phyloP scores from a whole-genome alignment of 2,888 invertebrate species.

The Scaptomyza reducta region DNA sequence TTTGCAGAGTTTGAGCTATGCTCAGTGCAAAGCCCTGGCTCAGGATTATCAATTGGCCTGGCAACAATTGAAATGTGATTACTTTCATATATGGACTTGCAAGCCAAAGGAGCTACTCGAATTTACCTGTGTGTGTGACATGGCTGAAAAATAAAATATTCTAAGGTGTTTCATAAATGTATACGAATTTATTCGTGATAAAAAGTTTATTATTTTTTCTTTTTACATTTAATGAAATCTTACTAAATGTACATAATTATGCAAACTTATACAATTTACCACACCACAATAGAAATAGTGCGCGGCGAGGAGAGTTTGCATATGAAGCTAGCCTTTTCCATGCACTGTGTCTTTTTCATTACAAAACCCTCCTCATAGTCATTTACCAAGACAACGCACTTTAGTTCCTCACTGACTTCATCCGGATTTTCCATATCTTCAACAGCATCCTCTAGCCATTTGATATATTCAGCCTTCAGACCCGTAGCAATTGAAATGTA shows the following conservation, averaged over 20 bases:
- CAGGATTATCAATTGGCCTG: slow-evolving; percentile 83
- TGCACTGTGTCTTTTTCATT: slow-evolving; percentile 26
- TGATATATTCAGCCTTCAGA: background rate
- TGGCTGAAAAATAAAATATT: background rate
- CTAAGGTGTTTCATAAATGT: no score
- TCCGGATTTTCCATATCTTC: background rate
- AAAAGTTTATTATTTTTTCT: background rate
- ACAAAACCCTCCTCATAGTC: slow-evolving; percentile 23
- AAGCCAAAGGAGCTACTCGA: slow-evolving; percentile 84
- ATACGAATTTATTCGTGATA: background rate
- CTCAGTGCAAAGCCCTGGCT: slow-evolving; percentile 66
- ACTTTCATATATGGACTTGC: slow-evolving; percentile 86
- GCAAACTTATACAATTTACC: slow-evolving; percentile 3
- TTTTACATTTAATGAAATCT: background rate
- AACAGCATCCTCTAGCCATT: slow-evolving; percentile 7
- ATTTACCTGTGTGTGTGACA: slow-evolving; percentile 37
- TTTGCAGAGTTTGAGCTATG: slow-evolving; percentile 59
- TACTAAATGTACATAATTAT: background rate
- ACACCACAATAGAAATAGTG: slow-evolving; percentile 38
- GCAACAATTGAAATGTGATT: slow-evolving; percentile 84
- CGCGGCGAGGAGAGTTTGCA: slow-evolving; percentile 31
- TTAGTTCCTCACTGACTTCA: background rate
- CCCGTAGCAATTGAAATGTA: slow-evolving; percentile 40
- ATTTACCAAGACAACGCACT: slow-evolving; percentile 25
- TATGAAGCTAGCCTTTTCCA: slow-evolving; percentile 17